Evolutionary conservation across 2,888 invertebrate species (phyloP).

Genomic region (Chalcosyrphus nemorum): DNA sequence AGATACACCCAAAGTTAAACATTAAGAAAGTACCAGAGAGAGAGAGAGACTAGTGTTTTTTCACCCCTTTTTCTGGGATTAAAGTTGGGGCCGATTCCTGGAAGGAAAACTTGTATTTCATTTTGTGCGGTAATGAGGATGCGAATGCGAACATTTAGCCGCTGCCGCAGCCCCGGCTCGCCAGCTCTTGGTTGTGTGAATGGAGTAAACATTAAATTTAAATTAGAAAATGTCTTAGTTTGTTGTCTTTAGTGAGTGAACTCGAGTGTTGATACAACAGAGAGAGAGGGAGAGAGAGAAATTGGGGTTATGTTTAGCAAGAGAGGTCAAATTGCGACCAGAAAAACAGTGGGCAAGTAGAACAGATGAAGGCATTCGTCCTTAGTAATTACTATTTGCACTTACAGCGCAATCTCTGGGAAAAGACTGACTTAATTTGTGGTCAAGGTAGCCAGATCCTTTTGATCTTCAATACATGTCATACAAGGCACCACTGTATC

Average conservation of each 20-base stretch:
- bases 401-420: too few relatives aligned
- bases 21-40: background rate
- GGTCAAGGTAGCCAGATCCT: too few relatives aligned
- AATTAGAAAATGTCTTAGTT: conserved; percentile 11
- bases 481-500: too few relatives aligned
- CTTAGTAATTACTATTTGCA: too few relatives aligned
- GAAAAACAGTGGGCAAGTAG: too few relatives aligned
- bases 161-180: too few relatives aligned
- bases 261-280: background rate
- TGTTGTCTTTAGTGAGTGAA: background rate
- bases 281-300: too few relatives aligned
- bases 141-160: background rate
- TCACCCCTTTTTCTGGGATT: background rate
- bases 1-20: conserved; percentile 16
- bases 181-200: background rate
- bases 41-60: background rate
- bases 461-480: too few relatives aligned
- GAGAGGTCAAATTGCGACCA: too few relatives aligned
- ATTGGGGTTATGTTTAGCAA: too few relatives aligned
- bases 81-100: conserved; percentile 6
- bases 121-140: conserved; percentile 16
- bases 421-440: too few relatives aligned
- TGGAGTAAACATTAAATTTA: background rate
- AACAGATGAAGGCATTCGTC: too few relatives aligned
- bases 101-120: conserved; percentile 17